phyloP scores from a whole-genome alignment of 2,113 vertebrate genomes.

The Siniperca knerii region DNA sequence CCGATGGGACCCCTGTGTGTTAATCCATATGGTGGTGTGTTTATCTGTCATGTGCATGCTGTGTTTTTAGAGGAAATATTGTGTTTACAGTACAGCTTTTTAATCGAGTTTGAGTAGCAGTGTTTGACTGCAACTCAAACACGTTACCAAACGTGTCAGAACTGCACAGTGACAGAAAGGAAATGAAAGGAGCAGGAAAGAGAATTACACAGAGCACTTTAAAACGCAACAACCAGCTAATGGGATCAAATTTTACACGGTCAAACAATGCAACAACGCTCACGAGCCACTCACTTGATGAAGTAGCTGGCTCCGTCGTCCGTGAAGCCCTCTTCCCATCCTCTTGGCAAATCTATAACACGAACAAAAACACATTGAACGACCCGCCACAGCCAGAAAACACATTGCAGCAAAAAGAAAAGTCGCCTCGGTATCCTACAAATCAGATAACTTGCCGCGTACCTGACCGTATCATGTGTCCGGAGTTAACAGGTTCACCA shows the following conservation, averaged over 20 bases:
- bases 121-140: background rate
- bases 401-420: constrained; percentile 50
- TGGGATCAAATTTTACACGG: constrained; percentile 17
- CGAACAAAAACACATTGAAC: constrained; percentile 39
- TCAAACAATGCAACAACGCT: constrained; percentile 39
- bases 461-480: constrained; percentile 99
- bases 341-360: constrained; percentile 91
- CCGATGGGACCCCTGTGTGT: constrained; percentile 55
- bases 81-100: background rate
- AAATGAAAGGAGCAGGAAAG: background rate
- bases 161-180: constrained; percentile 6
- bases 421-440: constrained; percentile 10
- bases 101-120: background rate
- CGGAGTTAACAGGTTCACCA: constrained; percentile 96
- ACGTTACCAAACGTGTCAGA: constrained; percentile 11
- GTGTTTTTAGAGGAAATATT: background rate
- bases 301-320: constrained; percentile 98
- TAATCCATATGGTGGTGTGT: constrained; percentile 42
- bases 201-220: constrained; percentile 10
- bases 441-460: constrained; percentile 67
- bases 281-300: constrained; percentile 92
- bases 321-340: constrained; percentile 98
- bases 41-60: constrained; percentile 4
- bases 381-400: constrained; percentile 27
- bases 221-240: background rate